These are phyloP conservation scores for Acrocyrtus sp. DNA, from an alignment of 2,888 invertebrate species.

Conservation along the genomic window DNA sequence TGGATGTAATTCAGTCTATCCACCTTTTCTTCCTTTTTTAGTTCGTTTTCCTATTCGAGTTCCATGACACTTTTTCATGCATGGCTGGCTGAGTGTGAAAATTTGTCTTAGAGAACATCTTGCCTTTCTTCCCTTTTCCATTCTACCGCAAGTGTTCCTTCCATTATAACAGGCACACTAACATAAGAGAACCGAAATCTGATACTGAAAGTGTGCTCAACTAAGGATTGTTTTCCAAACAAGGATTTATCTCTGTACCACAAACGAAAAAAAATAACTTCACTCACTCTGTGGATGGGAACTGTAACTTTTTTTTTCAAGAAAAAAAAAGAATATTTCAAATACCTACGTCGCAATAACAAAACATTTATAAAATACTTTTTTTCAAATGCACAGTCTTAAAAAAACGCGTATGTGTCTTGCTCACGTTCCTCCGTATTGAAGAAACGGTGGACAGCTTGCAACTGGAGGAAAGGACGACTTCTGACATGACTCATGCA, in stretches of 20 bases:
- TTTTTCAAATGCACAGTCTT: too few species aligned
- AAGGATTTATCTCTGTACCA: conserved; percentile 20
- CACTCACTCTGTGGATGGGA: not conserved
- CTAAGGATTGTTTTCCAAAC: conserved; percentile 23
- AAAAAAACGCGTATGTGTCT: too few species aligned
- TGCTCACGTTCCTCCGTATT: too few species aligned
- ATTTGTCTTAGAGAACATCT: conserved; percentile 23
- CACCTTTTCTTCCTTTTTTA: too few species aligned
- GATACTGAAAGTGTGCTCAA: conserved; percentile 37
- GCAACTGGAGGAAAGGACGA: too few species aligned
- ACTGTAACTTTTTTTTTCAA: not conserved
- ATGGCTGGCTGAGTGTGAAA: conserved; percentile 39
- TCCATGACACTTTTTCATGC: conserved; percentile 43
- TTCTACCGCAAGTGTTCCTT: not conserved
- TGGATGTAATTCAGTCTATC: too few species aligned
- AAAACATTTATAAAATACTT: not conserved
- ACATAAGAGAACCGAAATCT: conserved; percentile 16
- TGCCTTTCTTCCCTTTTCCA: conserved; percentile 9
- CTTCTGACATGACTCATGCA: too few species aligned
- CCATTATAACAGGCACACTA: not conserved
- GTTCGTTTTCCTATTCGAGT: conserved; percentile 19
- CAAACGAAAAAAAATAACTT: not conserved
- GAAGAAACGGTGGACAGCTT: too few species aligned
- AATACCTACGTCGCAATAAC: not conserved
- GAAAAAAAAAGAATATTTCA: not conserved